phyloP scores from a whole-genome alignment of 2,113 vertebrate species.

The Sardina pilchardus region DNA sequence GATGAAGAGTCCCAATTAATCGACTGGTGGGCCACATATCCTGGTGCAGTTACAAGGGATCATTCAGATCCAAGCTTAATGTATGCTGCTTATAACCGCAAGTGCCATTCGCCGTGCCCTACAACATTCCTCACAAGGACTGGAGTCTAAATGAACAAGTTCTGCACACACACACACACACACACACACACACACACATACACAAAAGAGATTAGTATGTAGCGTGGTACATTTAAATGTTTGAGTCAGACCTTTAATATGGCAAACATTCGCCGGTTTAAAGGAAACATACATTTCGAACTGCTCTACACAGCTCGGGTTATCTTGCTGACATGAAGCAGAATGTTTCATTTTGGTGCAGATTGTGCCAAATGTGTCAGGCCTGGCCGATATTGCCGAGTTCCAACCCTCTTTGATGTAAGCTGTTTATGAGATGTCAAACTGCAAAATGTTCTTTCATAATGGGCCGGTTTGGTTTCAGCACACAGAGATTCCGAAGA shows the following conservation, averaged over 20 bases:
- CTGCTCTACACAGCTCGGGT: neutral
- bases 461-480: conserved; percentile 3
- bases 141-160: neutral
- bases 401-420: neutral
- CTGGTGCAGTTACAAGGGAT: neutral
- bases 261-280: neutral
- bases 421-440: conserved; percentile 4
- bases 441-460: conserved; percentile 13
- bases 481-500: neutral
- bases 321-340: neutral
- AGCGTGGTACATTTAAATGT: neutral
- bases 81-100: neutral
- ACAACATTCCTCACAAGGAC: neutral
- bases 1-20: conserved; percentile 42
- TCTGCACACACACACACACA: neutral
- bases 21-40: neutral
- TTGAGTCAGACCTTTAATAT: neutral
- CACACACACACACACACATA: too few species aligned
- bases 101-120: neutral
- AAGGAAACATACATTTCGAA: neutral
- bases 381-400: neutral
- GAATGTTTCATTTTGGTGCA: neutral
- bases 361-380: neutral
- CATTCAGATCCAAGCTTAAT: neutral
- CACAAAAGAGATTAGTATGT: too few species aligned